Evolutionary conservation across 2,888 invertebrate genomes (phyloP).

Genomic region (Loripinus fragilis): DNA sequence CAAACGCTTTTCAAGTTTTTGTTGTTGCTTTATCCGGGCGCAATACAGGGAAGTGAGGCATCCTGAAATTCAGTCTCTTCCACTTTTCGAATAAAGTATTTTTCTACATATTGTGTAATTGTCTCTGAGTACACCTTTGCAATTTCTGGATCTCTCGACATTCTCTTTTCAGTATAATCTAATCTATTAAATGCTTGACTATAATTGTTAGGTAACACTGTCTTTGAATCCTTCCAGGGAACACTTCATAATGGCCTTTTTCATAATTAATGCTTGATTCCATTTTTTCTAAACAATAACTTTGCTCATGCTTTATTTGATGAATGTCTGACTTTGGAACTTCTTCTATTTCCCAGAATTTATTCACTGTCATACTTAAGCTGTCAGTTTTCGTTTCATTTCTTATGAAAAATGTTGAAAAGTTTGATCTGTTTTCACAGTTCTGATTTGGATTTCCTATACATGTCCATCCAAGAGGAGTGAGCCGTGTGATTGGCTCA

Average conservation of each 20-base stretch:
- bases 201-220: conserved; percentile 34
- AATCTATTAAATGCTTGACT: conserved; percentile 32
- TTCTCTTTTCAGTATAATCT: conserved; percentile 35
- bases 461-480: conserved; percentile 57
- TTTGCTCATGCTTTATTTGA: background rate
- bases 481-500: conserved; percentile 43
- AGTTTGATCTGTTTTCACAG: background rate
- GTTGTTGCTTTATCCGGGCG: conserved; percentile 27
- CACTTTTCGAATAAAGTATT: conserved; percentile 37
- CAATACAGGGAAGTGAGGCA: conserved; percentile 25
- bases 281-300: background rate
- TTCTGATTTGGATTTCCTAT: conserved; percentile 32
- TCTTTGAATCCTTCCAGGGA: conserved; percentile 44
- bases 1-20: conserved; percentile 52
- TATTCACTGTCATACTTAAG: conserved; percentile 10
- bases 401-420: conserved; percentile 19
- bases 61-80: background rate
- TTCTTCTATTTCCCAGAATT: conserved; percentile 49
- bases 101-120: conserved; percentile 31
- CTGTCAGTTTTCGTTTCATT: conserved; percentile 15
- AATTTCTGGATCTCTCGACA: conserved; percentile 34
- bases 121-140: conserved; percentile 26
- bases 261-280: conserved; percentile 18
- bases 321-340: background rate
- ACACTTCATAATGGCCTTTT: conserved; percentile 42